Conservation (phyloP, 2,888 invertebrate species). For the Lasius platythorax region DNA sequence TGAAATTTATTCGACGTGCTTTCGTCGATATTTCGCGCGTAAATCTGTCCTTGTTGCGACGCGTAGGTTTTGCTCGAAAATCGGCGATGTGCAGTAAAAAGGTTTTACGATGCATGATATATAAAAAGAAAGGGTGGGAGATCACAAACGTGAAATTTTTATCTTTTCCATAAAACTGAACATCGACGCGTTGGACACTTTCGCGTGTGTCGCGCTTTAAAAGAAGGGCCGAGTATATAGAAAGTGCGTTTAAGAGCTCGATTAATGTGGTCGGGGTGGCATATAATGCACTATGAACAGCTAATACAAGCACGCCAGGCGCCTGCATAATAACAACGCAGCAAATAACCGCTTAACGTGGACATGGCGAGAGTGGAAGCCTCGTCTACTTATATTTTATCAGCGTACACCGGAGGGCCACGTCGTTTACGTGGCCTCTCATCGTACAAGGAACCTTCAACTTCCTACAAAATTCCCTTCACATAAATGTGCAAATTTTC, state of each 20-base stretch:
- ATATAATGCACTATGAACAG: slow-evolving; percentile 64
- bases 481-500: background rate
- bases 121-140: background rate
- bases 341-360: slow-evolving; percentile 73
- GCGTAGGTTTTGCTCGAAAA: background rate
- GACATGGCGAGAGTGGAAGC: slow-evolving; percentile 36
- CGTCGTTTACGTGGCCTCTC: slow-evolving; percentile 64
- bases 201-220: slow-evolving; percentile 18
- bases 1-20: slow-evolving; percentile 14
- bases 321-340: slow-evolving; percentile 68
- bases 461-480: slow-evolving; percentile 38
- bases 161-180: slow-evolving; percentile 10
- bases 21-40: slow-evolving; percentile 13
- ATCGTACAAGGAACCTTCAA: slow-evolving; percentile 40
- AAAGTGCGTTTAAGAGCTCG: slow-evolving; percentile 69
- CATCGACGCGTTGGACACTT: slow-evolving; percentile 13
- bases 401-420: slow-evolving; percentile 57
- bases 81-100: slow-evolving; percentile 7
- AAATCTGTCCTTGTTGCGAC: background rate
- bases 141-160: slow-evolving; percentile 7
- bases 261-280: slow-evolving; percentile 68
- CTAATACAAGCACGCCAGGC: slow-evolving; percentile 68
- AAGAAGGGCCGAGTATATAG: slow-evolving; percentile 49
- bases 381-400: slow-evolving; percentile 71
- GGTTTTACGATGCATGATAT: slow-evolving; percentile 4